Evolutionary conservation across 2,888 invertebrate species (phyloP), one percentile per base, ranked within the genome.

Genomic region (Melangyna quadrimaculata): DNA sequence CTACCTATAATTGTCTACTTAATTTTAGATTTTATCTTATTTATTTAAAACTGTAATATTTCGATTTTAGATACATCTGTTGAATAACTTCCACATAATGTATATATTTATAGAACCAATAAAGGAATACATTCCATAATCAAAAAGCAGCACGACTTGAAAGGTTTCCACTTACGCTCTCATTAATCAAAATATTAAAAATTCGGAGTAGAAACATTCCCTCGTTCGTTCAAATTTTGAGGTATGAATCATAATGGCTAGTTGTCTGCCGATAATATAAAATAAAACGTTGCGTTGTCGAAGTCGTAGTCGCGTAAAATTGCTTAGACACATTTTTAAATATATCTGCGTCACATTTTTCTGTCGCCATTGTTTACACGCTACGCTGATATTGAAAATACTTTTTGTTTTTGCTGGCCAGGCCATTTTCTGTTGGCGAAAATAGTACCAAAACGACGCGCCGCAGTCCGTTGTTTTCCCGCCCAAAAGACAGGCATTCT

Each of bases 181-280:
- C 78, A 82, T 82, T 82, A 72, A 78, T 82, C 73, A 63, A 45
- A 67, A 61, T 55, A 73, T 63, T 78, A 69, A 61, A 29, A 69
- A 73, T 73, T 73, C 63, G 55, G 55, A 70, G 40, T 14, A 63
- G 40, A 55, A 71, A 24, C 72, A 22, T 10, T 19, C 19, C 2
- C 32, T 14, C 29, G 14, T 32, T 32, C 9, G 24, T 17, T 32
- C 19, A 35, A 10, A 35, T 51, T 24, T 35, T 67, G 22, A 67
- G 24, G n/a, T 24, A 67, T 67, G 67, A 67, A 35, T 67, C 65
- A 57, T 72, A 53, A 74, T 57, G 63, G 35, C 63, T 19, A 37
- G 72, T 51, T 65, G 53, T 71, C 70, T 40, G n/a, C 43, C 53
- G 43, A 40, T 43, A 17, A 3, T 32, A 51, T 14, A 24, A 27